These are phyloP conservation scores for Sarcophaga rosellei DNA, from an alignment of 2,888 invertebrate species.

Conservation along the genomic window DNA sequence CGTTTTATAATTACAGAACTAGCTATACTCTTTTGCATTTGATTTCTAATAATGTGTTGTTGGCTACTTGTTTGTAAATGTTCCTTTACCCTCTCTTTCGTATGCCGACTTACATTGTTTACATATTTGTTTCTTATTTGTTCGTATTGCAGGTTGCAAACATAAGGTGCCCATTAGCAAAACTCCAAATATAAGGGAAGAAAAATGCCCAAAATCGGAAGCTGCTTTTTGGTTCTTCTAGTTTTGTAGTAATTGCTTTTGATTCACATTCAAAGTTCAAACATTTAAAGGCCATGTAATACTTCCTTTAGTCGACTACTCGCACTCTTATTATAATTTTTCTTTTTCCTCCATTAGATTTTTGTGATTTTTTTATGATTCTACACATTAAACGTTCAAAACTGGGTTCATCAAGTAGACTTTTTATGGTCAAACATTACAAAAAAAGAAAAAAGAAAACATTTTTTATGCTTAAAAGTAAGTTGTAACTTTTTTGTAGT, in stretches of 20 bases:
- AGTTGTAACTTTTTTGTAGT: constrained; percentile 27
- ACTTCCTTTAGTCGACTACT: not conserved
- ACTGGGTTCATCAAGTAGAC: too few species aligned
- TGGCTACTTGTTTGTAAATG: not conserved
- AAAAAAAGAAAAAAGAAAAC: not conserved
- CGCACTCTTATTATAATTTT: not conserved
- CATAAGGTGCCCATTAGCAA: constrained; percentile 88
- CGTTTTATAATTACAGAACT: constrained; percentile 39
- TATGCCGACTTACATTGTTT: constrained; percentile 1
- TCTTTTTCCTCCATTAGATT: not conserved
- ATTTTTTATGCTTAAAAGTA: constrained; percentile 26
- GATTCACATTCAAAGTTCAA: not conserved
- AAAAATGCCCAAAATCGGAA: constrained; percentile 93
- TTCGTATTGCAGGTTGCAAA: constrained; percentile 85
- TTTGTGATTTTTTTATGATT: not conserved
- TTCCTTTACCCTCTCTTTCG: constrained; percentile 32
- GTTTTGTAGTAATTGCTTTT: not conserved
- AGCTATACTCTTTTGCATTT: not conserved
- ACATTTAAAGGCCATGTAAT: constrained; percentile 29
- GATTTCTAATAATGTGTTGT: too few species aligned
- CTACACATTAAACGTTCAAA: too few species aligned
- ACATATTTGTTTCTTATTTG: not conserved
- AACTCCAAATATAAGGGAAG: constrained; percentile 89
- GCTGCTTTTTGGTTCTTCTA: constrained; percentile 80
- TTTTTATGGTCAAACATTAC: not conserved